Base-by-base conservation (phyloP, 2,888 invertebrate genomes). In the Pammene aurita region DNA sequence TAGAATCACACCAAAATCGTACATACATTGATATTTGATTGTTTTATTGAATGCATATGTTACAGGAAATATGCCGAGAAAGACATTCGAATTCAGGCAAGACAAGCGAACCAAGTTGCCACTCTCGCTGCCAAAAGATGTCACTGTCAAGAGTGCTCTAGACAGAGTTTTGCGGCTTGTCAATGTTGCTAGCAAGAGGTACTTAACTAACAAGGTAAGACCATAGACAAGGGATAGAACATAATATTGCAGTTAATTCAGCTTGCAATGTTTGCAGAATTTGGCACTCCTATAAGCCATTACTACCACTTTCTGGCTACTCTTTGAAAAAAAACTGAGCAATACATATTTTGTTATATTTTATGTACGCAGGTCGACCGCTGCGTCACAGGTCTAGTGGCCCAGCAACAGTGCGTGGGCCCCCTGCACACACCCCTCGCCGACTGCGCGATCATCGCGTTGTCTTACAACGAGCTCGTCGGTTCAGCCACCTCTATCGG, bases 331-430 rank as follows among this genome's bases (percentile, higher is more conserved):
- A n/a, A n/a, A n/a, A n/a, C n/a, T n/a, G n/a, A n/a, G n/a, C n/a
- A n/a, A n/a, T n/a, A n/a, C n/a, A n/a, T n/a, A n/a, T n/a, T n/a
- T n/a, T n/a, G n/a, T n/a, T n/a, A 38, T 38, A 2, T 9, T 9
- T 1, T 34, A n/a, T 18, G 35, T 54, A 48, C 66, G 14, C 72
- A 93, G 93, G 93, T 98, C 14, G 97, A 97, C 85, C 94, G 99
- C 52, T 98, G 98, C 83, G 99, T 99, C 9, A 96, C 98, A 1
- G 99, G 99, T 0, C 92, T 99, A 14, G 94, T 99, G 67, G 99
- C 98, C 0, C 99, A 99, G 86, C 99, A 99, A 81, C 99, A 99
- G 86, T 99, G 99, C 84, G 98, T 99, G 34, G 99, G 99, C 0
- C 98, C 99, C 0, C 89, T 99, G 0, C 99, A 99, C 85, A 98